phyloP scores from a whole-genome alignment of 1,140 invertebrate species.

The Ceratina calcarata region DNA sequence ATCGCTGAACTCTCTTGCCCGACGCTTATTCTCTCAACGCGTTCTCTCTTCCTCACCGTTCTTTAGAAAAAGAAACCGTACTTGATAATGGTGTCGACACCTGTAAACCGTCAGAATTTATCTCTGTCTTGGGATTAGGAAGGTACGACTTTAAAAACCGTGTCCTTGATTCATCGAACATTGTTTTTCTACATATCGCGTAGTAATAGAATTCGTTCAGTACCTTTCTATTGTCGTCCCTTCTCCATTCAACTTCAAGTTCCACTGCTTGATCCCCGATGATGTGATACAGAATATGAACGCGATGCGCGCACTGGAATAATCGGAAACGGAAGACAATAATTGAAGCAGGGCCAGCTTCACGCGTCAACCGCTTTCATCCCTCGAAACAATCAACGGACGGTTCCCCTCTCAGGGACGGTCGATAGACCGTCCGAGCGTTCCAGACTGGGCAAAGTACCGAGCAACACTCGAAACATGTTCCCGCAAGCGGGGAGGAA shows the following conservation, averaged over 20 bases:
- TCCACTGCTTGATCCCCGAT: too few species aligned
- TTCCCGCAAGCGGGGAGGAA: conserved; percentile 6
- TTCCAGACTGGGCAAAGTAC: conserved; percentile 21
- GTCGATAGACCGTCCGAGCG: conserved; percentile 4
- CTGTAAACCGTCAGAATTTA: too few species aligned
- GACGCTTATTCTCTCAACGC: neutral
- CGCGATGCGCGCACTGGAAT: too few species aligned
- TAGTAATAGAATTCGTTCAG: too few species aligned
- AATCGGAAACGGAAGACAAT: neutral
- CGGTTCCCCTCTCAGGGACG: neutral
- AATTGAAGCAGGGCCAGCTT: neutral
- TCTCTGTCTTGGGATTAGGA: too few species aligned
- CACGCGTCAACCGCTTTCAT: neutral
- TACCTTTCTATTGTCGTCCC: too few species aligned
- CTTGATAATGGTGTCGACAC: neutral
- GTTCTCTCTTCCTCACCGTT: neutral
- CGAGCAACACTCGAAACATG: conserved; percentile 22
- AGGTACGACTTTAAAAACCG: too few species aligned
- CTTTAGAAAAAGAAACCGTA: neutral
- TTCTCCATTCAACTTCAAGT: neutral
- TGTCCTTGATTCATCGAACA: too few species aligned
- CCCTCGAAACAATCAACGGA: neutral
- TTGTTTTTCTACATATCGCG: too few species aligned
- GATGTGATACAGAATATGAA: too few species aligned
- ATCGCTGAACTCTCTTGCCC: neutral